Percentiles rank a stretch among this genome's conserved stretches.
Evolutionary conservation across 2,797 vertebrate genomes (phyloP).

Genomic region (Rhabdophis nuchalis): DNA sequence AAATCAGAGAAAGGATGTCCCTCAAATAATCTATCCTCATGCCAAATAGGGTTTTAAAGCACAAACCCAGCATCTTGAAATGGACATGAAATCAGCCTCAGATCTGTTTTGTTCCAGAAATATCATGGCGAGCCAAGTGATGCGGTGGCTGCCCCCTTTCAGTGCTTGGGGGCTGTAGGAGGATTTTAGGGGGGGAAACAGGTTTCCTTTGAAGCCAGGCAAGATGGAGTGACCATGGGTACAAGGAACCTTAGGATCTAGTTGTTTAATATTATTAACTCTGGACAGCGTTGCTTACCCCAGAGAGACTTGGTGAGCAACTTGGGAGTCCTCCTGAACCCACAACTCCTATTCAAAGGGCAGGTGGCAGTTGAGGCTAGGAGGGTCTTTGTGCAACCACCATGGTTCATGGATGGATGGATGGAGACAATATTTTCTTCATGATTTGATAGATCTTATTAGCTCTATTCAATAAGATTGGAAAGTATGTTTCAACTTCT

Average conservation of each 20-base stretch:
- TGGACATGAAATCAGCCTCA: background rate
- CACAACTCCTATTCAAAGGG: background rate
- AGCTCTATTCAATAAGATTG: background rate
- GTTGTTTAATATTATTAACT: background rate
- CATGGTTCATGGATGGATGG: too few relatives aligned
- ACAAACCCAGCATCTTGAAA: background rate
- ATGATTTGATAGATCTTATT: background rate
- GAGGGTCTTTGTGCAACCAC: background rate
- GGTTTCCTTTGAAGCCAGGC: background rate
- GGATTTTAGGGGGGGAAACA: background rate
- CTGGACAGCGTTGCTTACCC: background rate
- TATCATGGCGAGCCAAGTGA: background rate
- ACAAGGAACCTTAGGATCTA: background rate
- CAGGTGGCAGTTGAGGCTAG: background rate
- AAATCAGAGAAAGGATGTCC: background rate
- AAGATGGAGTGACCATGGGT: background rate
- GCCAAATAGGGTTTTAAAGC: background rate
- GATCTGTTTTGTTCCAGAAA: background rate
- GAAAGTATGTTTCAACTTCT: background rate
- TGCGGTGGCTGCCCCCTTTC: background rate
- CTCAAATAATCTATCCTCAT: background rate
- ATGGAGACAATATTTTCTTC: background rate
- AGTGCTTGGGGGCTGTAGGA: background rate
- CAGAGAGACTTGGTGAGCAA: background rate
- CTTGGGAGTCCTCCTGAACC: background rate